These are phyloP conservation scores for Sipha maydis DNA, from an alignment of 2,888 invertebrate genomes.

Conservation along the genomic window DNA sequence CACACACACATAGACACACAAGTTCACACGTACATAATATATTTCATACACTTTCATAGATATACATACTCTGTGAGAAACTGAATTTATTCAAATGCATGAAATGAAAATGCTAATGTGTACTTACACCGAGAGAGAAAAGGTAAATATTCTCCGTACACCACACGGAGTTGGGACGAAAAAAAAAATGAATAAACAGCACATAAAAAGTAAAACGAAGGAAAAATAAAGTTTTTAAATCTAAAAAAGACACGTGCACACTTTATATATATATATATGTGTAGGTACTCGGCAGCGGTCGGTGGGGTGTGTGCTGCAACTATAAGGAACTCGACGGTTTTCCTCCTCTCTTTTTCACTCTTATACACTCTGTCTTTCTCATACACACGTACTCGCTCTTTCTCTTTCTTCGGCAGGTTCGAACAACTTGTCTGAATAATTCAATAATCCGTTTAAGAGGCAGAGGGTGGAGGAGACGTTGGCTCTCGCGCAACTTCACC, in stretches of 20 bases:
- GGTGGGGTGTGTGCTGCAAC: neutral
- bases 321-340: conserved; percentile 49
- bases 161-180: neutral
- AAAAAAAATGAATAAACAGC: neutral
- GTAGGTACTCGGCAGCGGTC: neutral
- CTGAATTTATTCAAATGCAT: conserved; percentile 7
- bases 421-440: conserved; percentile 62
- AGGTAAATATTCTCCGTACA: conserved; percentile 19
- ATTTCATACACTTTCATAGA: neutral
- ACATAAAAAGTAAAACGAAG: conserved; percentile 41
- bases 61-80: neutral
- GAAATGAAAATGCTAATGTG: conserved; percentile 39
- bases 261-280: neutral
- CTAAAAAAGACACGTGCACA: conserved; percentile 46
- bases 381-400: neutral
- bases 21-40: neutral
- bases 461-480: neutral
- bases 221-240: conserved; percentile 58
- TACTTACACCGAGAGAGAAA: conserved; percentile 2
- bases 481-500: conserved; percentile 34
- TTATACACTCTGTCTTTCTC: neutral
- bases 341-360: neutral
- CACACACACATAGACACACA: neutral
- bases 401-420: conserved; percentile 9
- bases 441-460: conserved; percentile 61